Evolutionary conservation across 2,113 vertebrate species (phyloP).

Genomic region (Quiscalus mexicanus): DNA sequence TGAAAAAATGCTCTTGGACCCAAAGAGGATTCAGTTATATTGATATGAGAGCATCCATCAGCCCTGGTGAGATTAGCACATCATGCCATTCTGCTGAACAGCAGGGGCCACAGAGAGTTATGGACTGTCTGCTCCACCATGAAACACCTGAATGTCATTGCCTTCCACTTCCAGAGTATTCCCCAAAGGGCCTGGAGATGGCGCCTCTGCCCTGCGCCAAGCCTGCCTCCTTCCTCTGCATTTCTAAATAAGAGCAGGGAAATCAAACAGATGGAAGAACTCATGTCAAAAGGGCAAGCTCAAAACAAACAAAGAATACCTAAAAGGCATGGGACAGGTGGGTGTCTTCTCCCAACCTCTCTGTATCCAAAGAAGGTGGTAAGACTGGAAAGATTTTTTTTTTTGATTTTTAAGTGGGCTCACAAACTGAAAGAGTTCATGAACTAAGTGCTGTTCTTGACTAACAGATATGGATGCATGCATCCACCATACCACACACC

Average conservation of each 20-base stretch:
- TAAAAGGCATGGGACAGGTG: neutral
- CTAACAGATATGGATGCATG: neutral
- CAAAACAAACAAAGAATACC: neutral
- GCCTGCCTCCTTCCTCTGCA: neutral
- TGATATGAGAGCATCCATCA: neutral
- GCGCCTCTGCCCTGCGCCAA: slow-evolving; percentile 36
- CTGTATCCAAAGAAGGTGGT: neutral
- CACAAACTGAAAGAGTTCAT: neutral
- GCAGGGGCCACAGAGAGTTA: neutral
- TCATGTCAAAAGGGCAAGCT: neutral
- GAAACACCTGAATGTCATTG: neutral
- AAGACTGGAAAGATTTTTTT: neutral
- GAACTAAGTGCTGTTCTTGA: neutral
- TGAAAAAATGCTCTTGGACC: neutral
- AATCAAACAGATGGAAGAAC: neutral
- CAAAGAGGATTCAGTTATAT: neutral
- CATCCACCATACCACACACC: neutral
- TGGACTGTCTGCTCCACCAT: neutral
- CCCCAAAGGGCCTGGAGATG: slow-evolving; percentile 61
- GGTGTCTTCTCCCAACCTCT: neutral
- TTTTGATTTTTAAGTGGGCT: neutral
- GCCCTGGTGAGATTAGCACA: neutral
- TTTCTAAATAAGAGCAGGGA: neutral
- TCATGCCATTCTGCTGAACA: neutral
- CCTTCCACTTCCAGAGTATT: neutral